phyloP scores from a whole-genome alignment of 2,888 invertebrate species.

The Drosophila gaucha region DNA sequence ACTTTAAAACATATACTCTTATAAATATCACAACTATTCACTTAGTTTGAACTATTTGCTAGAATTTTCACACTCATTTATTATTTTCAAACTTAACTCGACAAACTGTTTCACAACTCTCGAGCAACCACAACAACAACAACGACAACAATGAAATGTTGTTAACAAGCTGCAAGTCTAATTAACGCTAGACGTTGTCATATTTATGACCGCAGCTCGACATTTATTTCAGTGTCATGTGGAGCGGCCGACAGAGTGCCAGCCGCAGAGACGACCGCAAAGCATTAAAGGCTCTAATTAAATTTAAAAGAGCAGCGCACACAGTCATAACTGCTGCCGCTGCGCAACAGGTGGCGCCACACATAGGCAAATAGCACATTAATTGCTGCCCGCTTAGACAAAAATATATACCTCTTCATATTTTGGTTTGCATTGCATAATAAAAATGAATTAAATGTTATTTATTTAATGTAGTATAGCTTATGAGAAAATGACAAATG shows the following conservation, averaged over 20 bases:
- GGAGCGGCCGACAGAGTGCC: slow-evolving; percentile 11
- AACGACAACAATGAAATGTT: slow-evolving; percentile 8
- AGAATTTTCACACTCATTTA: too few species aligned
- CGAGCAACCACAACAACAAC: background rate
- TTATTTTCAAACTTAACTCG: slow-evolving; percentile 13
- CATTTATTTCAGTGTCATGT: slow-evolving; percentile 44
- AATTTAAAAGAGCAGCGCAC: slow-evolving; percentile 38
- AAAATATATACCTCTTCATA: slow-evolving; percentile 8
- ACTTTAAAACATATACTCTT: too few species aligned
- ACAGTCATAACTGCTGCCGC: background rate
- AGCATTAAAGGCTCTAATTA: slow-evolving; percentile 59
- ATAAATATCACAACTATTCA: too few species aligned
- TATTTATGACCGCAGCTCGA: slow-evolving; percentile 64
- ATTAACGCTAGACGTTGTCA: slow-evolving; percentile 49
- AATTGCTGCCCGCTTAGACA: slow-evolving; percentile 25
- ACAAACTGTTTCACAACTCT: slow-evolving; percentile 9
- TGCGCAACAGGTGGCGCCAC: slow-evolving; percentile 48
- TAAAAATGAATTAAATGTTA: slow-evolving; percentile 5
- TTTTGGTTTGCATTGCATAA: background rate
- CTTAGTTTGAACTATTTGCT: too few species aligned
- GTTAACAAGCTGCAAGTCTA: slow-evolving; percentile 46
- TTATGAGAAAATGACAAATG: slow-evolving; percentile 36
- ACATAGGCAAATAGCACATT: slow-evolving; percentile 25
- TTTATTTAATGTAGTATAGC: slow-evolving; percentile 17
- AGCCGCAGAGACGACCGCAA: slow-evolving; percentile 48